Evolutionary conservation across 1,140 invertebrate genomes (phyloP), one percentile per base, ranked within the genome.

Genomic region (Choristoneura fumiferana): DNA sequence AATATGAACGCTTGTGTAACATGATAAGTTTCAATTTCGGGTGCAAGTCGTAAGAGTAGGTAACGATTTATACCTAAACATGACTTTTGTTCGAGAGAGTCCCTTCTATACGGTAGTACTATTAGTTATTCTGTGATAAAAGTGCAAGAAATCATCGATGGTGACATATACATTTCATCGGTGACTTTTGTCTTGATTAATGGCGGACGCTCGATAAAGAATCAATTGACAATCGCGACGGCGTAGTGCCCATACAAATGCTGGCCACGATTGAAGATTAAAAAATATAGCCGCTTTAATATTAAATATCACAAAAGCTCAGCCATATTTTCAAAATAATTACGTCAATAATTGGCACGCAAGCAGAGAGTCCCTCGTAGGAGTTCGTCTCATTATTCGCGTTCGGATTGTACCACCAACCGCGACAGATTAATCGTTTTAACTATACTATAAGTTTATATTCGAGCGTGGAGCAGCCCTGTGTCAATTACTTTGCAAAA

Each of bases 271-370:
- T 63, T 67, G 68, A 52, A 69, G 71, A 79, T 79, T 78, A 80
- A 85, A 78, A 79, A 78, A 77, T 83, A 85, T 83, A 59, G 63
- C 71, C 73, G 67, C 75, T 73, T 82, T 70, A 69, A 72, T 72
- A 74, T 80, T 84, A 79, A 84, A 84, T 81, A 80, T 76, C 73
- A 79, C 73, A 83, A 79, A 81, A 81, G 78, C 70, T 70, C 54
- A 65, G 72, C 73, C 73, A 84, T 88, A 88, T 88, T 84, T 88
- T 86, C 76, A 81, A 84, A 78, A 84, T 86, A 84, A 87, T 83
- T 84, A 84, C 83, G 76, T 82, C 81, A 84, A 88, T 88, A 88
- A 88, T 88, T 86, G 83, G 78, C 81, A 86, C 78, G 80, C 80
- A 73, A 77, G 70, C 67, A 14, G 40, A 60, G 67, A 73, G 71